These are phyloP conservation scores for Porites cylindrica DNA, from an alignment of 92 coral and sea anemone genomes.

Conservation along the genomic window DNA sequence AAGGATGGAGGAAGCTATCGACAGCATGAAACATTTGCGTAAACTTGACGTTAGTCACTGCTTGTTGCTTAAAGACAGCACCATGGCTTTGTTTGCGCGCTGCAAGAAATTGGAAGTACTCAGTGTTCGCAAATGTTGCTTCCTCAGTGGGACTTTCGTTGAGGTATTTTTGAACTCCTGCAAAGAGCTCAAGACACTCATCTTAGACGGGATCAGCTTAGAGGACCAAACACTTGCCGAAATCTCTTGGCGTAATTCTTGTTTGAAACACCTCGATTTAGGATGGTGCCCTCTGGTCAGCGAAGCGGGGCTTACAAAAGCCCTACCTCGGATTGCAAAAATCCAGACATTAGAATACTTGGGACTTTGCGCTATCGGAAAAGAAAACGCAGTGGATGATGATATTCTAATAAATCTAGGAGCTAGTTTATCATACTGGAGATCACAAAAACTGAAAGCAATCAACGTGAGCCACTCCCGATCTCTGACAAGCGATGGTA, in stretches of 20 bases:
- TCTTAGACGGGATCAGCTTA: constrained; percentile 81
- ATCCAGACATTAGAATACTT: constrained; percentile 70
- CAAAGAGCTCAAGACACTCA: constrained; percentile 64
- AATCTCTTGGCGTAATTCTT: constrained; percentile 61
- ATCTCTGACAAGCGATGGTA: constrained; percentile 57
- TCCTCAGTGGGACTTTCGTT: constrained; percentile 57
- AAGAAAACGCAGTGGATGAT: constrained; percentile 73
- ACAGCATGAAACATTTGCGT: constrained; percentile 53
- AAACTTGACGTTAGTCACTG: constrained; percentile 84
- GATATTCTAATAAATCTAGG: constrained; percentile 53
- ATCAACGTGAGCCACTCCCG: constrained; percentile 64
- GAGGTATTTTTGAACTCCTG: constrained; percentile 56
- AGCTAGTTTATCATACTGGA: constrained; percentile 36
- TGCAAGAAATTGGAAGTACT: constrained; percentile 67
- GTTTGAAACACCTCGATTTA: constrained; percentile 69
- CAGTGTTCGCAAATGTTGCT: constrained; percentile 72
- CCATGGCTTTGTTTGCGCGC: constrained; percentile 45
- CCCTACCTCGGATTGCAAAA: constrained; percentile 61
- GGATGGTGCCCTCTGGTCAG: constrained; percentile 82
- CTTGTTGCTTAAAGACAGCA: constrained; percentile 49
- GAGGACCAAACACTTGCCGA: constrained; percentile 55
- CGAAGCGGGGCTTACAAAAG: constrained; percentile 43
- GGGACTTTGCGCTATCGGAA: constrained; percentile 77
- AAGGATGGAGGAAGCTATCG: constrained; percentile 26
- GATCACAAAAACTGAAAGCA: constrained; percentile 45